Base-by-base conservation (phyloP, 1,140 invertebrate species). In the Ganaspis sp. region DNA sequence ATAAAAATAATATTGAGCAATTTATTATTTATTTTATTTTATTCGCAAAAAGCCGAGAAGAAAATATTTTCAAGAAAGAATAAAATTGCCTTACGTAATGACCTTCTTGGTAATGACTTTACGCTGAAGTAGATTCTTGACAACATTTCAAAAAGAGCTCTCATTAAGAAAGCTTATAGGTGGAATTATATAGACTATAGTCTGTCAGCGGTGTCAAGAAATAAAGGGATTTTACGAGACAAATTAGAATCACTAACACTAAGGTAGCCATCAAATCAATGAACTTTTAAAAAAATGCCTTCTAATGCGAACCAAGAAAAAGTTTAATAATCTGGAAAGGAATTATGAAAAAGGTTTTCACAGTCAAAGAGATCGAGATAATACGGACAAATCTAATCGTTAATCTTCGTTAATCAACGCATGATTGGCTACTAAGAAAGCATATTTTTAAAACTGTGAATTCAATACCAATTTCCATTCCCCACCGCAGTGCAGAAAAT, bases 231-330 rank as follows among this genome's bases (percentile, higher is more conserved):
- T 0, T 49, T 29, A n/a, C 29, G 9, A 26, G 58, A 64, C 58
- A 64, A 64, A 64, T 64, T 64, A 64, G 23, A 26, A 64, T 64
- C 29, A 34, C 23, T 29, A 17, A 49, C 45, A 49, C n/a, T 64
- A 12, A 29, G 26, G 23, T n/a, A 29, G 12, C 23, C 6, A 4
- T 64, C 4, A 34, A 29, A 26, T 12, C 12, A 64, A 64, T 15
- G 54, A 58, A n/a, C n/a, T 12, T 64, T 64, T 12, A 4, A 23
- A 26, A 23, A n/a, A 64, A 64, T 15, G 9, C 11, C 23, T 26
- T 26, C 21, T 64, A 9, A 29, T 15, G 15, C 23, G 23, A 26
- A 26, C 54, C 12, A 58, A 58, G 53, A 58, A 23, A 9, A 2
- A 23, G 53, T 58, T 58, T 58, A 58, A 64, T 64, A 64, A 15